Evolutionary conservation across 2,113 vertebrate species (phyloP), one percentile per base, ranked within the genome.

Genomic region (Dipodomys stephensi): DNA sequence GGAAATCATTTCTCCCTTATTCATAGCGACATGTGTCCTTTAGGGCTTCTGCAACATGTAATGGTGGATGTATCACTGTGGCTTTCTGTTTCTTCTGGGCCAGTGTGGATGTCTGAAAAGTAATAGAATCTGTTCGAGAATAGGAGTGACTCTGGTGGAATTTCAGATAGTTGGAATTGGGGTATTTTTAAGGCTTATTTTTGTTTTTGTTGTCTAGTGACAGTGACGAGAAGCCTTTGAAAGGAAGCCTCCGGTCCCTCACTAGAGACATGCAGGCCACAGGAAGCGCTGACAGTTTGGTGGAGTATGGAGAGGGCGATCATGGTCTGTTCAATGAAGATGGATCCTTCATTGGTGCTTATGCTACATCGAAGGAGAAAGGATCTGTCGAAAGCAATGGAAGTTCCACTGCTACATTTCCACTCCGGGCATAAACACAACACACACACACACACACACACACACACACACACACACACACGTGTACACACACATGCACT

Each of bases 211-310:
- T 97, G 97, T 96, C 78, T 96, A 99, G 99, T 88, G 99, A 99
- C 98, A 99, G 99, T 88, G 99, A 99, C 69, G 99, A 99, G 98
- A 99, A 99, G 97, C 99, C 99, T 0, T 98, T 99, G 97, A 99
- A 99, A 95, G 99, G 99, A 97, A 99, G 99, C 98, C 98, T 98
- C 7, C 98, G 94, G 95, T 99, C 99, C 27, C 97, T 99, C 53
- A 98, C 98, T 88, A 98, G 98, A 92, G 98, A 99, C 90, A 98
- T 99, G 97, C 99, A 99, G 97, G 98, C 98, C 30, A 98, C 98
- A 8, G 99, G 98, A 96, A 99, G 99, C 72, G 99, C 99, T 83
- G 99, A 99, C 98, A 99, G 99, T 97, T 97, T 99, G 97, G 99
- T 99, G 92, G 99, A 99, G 96, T 99, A 99, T 44, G 99, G 99